Conservation (phyloP, 2,113 vertebrate species). For the Pterocles orientalis region DNA sequence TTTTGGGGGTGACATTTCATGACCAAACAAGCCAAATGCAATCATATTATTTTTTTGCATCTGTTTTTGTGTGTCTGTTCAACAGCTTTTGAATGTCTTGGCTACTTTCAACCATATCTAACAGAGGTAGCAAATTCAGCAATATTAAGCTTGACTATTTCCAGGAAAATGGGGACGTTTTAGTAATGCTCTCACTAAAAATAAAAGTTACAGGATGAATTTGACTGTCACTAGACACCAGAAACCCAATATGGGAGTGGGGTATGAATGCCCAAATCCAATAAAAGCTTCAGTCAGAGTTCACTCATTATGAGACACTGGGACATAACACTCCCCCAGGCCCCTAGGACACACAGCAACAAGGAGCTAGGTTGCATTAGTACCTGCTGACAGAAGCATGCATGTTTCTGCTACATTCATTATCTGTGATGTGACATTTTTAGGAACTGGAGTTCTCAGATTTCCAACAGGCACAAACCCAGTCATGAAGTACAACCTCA, state of each 20-base stretch:
- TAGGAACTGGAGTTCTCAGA: background rate
- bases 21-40: background rate
- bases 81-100: background rate
- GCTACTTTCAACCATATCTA: background rate
- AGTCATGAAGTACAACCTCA: background rate
- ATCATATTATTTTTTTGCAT: background rate
- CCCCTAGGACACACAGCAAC: background rate
- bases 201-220: background rate
- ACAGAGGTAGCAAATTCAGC: background rate
- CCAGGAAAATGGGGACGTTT: background rate
- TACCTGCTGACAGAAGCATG: background rate
- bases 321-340: background rate
- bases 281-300: background rate
- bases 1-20: background rate
- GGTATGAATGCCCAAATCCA: background rate
- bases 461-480: background rate
- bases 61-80: background rate
- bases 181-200: background rate
- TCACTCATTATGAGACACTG: background rate
- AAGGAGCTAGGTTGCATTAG: background rate
- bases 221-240: background rate
- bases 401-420: background rate
- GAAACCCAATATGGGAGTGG: background rate
- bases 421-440: background rate
- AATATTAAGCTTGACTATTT: background rate